Evolutionary conservation across 1,140 invertebrate genomes (phyloP).

Genomic region (Drosophila bifasciata): DNA sequence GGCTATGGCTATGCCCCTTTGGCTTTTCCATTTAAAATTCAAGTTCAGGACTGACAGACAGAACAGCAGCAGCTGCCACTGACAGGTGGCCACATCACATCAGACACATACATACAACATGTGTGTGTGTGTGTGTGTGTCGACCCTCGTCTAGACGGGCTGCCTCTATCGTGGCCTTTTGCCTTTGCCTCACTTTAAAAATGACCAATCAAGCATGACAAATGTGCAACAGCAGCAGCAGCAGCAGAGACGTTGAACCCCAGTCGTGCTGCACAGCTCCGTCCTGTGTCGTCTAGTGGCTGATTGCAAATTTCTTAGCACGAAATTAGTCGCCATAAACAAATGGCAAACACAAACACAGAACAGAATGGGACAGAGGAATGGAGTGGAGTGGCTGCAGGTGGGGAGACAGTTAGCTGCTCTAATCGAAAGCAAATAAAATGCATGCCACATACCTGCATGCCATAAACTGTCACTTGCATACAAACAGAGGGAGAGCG

Average conservation of each 20-base stretch:
- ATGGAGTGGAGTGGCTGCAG: no score
- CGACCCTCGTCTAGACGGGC: slow-evolving; percentile 40
- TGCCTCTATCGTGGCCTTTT: neutral
- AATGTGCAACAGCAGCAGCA: slow-evolving; percentile 13
- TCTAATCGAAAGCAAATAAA: slow-evolving; percentile 82
- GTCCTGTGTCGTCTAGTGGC: slow-evolving; percentile 22
- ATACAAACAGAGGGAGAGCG: slow-evolving; percentile 45
- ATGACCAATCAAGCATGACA: slow-evolving; percentile 37
- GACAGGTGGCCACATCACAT: slow-evolving; percentile 45
- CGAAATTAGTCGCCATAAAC: slow-evolving; percentile 79
- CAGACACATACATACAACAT: no score
- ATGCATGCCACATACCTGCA: slow-evolving; percentile 80
- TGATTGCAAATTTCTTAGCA: slow-evolving; percentile 81
- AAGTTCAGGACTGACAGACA: slow-evolving; percentile 64
- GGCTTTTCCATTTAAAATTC: slow-evolving; percentile 72
- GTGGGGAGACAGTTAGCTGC: slow-evolving; percentile 49
- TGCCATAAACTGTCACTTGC: slow-evolving; percentile 79
- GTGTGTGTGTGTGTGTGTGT: neutral
- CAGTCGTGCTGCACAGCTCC: no score
- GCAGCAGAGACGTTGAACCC: neutral
- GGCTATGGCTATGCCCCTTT: no score
- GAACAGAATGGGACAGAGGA: neutral
- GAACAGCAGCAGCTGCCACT: slow-evolving; percentile 63
- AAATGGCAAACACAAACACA: slow-evolving; percentile 68
- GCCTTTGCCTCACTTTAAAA: neutral